Evolutionary conservation across 2,113 vertebrate species (phyloP).

Genomic region (Choloepus hoffmanni): DNA sequence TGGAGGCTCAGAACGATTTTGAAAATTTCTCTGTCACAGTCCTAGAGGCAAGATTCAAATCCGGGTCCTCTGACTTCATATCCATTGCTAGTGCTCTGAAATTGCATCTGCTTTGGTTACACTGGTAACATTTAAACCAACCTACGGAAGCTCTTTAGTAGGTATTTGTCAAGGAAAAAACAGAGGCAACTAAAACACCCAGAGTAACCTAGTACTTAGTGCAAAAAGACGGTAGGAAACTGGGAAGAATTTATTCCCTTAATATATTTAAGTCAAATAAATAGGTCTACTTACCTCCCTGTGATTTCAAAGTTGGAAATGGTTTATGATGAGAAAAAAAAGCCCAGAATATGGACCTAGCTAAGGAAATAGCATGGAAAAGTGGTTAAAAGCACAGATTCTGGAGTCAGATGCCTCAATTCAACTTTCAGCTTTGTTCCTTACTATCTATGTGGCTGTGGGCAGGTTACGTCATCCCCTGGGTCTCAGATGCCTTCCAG

Average conservation of each 20-base stretch:
- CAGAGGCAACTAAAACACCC: neutral
- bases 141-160: neutral
- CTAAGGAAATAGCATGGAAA: neutral
- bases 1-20: neutral
- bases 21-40: neutral
- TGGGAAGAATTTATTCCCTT: neutral
- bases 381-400: neutral
- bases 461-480: neutral
- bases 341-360: neutral
- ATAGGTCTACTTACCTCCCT: neutral
- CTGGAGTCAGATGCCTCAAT: neutral
- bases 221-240: neutral
- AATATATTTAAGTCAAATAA: neutral
- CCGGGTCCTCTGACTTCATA: neutral
- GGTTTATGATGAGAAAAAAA: neutral
- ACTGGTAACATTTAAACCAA: neutral
- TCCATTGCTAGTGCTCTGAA: neutral
- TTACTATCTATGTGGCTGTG: neutral
- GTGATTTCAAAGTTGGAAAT: neutral
- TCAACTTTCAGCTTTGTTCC: neutral
- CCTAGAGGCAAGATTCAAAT: neutral
- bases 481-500: neutral
- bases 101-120: accelerated
- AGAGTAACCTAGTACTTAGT: neutral
- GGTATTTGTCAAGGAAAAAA: neutral